Conservation (phyloP, 1,140 invertebrate species). For the Heliconius melpomene region DNA sequence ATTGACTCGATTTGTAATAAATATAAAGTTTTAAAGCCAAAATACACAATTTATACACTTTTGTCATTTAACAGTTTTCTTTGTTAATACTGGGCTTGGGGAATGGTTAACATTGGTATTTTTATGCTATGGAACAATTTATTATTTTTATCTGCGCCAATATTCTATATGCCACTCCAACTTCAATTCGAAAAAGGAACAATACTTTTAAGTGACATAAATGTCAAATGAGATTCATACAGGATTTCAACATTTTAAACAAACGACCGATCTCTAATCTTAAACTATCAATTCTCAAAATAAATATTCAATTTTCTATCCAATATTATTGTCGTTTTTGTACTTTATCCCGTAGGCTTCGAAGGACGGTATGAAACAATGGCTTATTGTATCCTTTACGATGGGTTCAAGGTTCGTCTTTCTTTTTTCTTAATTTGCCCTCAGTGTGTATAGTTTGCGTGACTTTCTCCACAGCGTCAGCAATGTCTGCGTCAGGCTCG, state of each 20-base stretch:
- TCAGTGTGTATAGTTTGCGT: constrained; percentile 95
- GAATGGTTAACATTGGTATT: constrained; percentile 55
- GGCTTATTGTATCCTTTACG: constrained; percentile 26
- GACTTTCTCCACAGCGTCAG: constrained; percentile 91
- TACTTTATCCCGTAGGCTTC: constrained; percentile 57
- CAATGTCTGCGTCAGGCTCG: constrained; percentile 84
- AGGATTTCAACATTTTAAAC: constrained; percentile 32
- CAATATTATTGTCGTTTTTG: constrained; percentile 72
- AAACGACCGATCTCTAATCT: constrained; percentile 29
- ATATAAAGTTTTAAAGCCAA: constrained; percentile 77
- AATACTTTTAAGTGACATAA: constrained; percentile 37
- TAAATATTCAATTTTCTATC: constrained; percentile 45
- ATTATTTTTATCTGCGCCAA: constrained; percentile 17
- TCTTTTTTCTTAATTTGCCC: constrained; percentile 92
- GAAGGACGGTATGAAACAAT: constrained; percentile 51
- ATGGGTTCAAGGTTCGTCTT: constrained; percentile 86
- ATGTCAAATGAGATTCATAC: constrained; percentile 43
- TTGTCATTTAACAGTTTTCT: constrained; percentile 47
- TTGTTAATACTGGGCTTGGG: constrained; percentile 61
- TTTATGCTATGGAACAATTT: constrained; percentile 19
- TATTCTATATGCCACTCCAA: constrained; percentile 29
- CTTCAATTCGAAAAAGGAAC: constrained; percentile 37
- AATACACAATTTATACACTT: constrained; percentile 55
- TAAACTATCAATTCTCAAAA: constrained; percentile 42
- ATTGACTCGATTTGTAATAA: constrained; percentile 77